A percentile compares a stretch with the other conserved stretches of the same genome.
These are phyloP conservation scores for Pithys albifrons DNA, from an alignment of 2,113 vertebrate genomes.

Conservation along the genomic window DNA sequence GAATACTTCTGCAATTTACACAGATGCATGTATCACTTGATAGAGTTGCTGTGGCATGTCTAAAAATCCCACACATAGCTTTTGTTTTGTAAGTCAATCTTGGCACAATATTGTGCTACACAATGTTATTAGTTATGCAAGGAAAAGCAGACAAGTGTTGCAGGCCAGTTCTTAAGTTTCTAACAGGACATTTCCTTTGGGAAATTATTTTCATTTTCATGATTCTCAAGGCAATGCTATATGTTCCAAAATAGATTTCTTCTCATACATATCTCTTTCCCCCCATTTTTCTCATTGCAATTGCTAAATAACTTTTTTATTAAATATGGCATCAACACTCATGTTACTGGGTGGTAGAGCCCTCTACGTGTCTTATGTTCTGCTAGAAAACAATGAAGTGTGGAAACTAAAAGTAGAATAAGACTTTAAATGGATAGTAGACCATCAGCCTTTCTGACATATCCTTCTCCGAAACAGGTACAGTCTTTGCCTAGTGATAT, in stretches of 20 bases:
- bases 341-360: conserved; percentile 44
- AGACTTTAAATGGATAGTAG: conserved; percentile 68
- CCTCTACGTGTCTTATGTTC: conserved; percentile 48
- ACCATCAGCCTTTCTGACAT: conserved; percentile 69
- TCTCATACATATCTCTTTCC: neutral
- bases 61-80: conserved; percentile 13
- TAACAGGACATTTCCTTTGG: conserved; percentile 35
- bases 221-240: conserved; percentile 34
- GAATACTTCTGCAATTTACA: conserved; percentile 73
- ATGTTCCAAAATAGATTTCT: conserved; percentile 30
- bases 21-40: conserved; percentile 63
- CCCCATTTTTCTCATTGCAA: conserved; percentile 8
- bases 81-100: conserved; percentile 69
- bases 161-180: conserved; percentile 56
- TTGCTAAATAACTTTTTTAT: conserved; percentile 36
- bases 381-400: conserved; percentile 62
- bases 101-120: conserved; percentile 67
- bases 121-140: conserved; percentile 59
- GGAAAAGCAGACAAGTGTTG: conserved; percentile 68
- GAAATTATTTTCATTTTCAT: conserved; percentile 52
- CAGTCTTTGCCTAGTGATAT: conserved; percentile 19
- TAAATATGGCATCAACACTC: conserved; percentile 54
- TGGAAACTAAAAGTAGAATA: conserved; percentile 63
- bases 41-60: conserved; percentile 54
- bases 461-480: conserved; percentile 68